A percentile compares a stretch with the other conserved stretches of the same genome.
These are phyloP conservation scores for Acholoe squamosa DNA, from an alignment of 2,888 invertebrate species.

Conservation along the genomic window DNA sequence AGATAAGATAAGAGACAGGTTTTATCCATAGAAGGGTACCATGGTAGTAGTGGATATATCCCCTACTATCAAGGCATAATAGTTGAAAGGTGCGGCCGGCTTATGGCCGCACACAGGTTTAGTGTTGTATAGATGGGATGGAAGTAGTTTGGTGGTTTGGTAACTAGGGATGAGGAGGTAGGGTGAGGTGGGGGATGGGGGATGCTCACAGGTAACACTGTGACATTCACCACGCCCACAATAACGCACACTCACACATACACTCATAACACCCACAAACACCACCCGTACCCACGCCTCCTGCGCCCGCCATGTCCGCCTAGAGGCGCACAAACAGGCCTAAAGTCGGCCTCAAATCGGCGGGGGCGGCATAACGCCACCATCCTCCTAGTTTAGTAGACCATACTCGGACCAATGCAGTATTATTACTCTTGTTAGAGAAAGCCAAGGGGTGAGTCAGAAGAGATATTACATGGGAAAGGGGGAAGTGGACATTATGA, in stretches of 20 bases:
- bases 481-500: background rate
- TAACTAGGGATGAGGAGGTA: background rate
- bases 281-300: background rate
- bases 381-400: background rate
- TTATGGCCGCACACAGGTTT: too few species aligned
- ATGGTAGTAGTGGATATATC: too few species aligned
- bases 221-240: too few species aligned
- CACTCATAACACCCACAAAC: background rate
- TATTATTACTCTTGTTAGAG: conserved; percentile 6
- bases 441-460: background rate
- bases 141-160: background rate
- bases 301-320: background rate
- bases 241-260: background rate
- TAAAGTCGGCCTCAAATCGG: too few species aligned
- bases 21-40: too few species aligned
- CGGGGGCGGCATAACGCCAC: background rate
- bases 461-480: background rate
- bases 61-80: too few species aligned
- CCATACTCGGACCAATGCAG: conserved; percentile 33
- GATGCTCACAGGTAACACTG: background rate
- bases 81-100: too few species aligned
- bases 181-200: background rate
- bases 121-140: too few species aligned
- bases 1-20: too few species aligned
- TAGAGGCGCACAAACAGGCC: background rate